Conservation (phyloP, 2,888 invertebrate species). For the Hemithea aestivaria region DNA sequence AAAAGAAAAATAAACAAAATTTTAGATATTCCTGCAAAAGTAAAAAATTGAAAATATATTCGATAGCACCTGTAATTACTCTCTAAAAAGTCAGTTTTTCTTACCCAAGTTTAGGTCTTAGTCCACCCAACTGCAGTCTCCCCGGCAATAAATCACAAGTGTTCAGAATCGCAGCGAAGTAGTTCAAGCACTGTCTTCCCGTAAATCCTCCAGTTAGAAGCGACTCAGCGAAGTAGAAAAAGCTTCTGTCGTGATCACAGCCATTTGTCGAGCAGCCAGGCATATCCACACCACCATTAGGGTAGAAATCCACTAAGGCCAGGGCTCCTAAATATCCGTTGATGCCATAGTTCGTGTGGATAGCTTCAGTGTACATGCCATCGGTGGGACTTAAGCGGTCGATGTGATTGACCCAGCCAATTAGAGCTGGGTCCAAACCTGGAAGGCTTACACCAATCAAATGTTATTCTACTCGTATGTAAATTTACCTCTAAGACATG, state of each 20-base stretch:
- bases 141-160: constrained; percentile 42
- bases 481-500: too few relatives aligned
- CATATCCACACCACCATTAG: constrained; percentile 57
- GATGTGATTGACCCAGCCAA: constrained; percentile 54
- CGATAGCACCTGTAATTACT: too few relatives aligned
- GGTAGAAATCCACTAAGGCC: constrained; percentile 57
- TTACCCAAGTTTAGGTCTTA: constrained; percentile 53
- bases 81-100: constrained; percentile 11
- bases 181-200: constrained; percentile 49
- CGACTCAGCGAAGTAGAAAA: constrained; percentile 55
- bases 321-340: constrained; percentile 48
- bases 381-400: constrained; percentile 47
- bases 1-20: constrained; percentile 33
- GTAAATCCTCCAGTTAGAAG: constrained; percentile 47
- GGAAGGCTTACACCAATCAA: too few relatives aligned
- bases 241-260: constrained; percentile 51
- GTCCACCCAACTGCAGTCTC: constrained; percentile 52
- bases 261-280: constrained; percentile 52
- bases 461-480: too few relatives aligned
- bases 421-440: constrained; percentile 53
- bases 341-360: constrained; percentile 56
- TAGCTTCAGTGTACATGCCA: constrained; percentile 54
- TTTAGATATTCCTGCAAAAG: neutral
- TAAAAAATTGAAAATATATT: too few relatives aligned
- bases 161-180: constrained; percentile 44